phyloP scores from a whole-genome alignment of 1,140 invertebrate species.

The Metaphire vulgaris region DNA sequence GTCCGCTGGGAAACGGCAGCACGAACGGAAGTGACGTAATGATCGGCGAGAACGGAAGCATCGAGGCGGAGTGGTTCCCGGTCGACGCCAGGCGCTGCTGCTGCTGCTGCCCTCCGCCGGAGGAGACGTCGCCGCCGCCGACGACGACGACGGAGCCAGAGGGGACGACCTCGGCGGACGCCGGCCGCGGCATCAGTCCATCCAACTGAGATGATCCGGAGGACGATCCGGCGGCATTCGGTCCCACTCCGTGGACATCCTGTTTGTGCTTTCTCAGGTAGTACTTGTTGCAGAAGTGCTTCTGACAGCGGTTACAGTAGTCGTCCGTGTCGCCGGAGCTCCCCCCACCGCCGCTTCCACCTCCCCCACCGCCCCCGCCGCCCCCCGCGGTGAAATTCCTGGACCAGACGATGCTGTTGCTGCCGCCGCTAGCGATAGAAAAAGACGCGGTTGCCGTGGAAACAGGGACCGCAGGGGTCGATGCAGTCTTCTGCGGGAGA shows the following conservation, averaged over 20 bases:
- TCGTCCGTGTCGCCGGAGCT: constrained; percentile 16
- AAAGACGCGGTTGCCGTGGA: neutral
- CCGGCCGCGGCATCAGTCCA: neutral
- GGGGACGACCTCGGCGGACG: no score
- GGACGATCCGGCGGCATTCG: neutral
- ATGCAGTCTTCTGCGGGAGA: neutral
- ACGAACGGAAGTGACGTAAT: constrained; percentile 12
- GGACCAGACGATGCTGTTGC: neutral
- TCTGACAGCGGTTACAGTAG: constrained; percentile 28
- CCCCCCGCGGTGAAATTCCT: no score
- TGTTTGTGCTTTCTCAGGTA: constrained; percentile 30
- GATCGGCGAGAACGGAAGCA: constrained; percentile 2
- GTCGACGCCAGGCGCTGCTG: neutral
- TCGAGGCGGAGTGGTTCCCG: neutral
- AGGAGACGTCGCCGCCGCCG: neutral
- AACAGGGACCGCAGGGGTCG: no score
- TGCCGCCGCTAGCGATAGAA: neutral
- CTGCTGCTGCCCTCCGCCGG: no score
- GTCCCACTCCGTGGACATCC: constrained; percentile 27
- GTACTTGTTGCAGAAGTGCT: constrained; percentile 31
- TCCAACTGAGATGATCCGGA: neutral
- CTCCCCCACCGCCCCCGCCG: no score
- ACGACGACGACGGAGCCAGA: neutral
- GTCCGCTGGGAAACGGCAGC: neutral
- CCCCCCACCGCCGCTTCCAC: no score